A percentile compares a stretch with the other conserved stretches of the same genome.
These are phyloP conservation scores for Luffia ferchaultella DNA, from an alignment of 2,888 invertebrate genomes.

Conservation along the genomic window DNA sequence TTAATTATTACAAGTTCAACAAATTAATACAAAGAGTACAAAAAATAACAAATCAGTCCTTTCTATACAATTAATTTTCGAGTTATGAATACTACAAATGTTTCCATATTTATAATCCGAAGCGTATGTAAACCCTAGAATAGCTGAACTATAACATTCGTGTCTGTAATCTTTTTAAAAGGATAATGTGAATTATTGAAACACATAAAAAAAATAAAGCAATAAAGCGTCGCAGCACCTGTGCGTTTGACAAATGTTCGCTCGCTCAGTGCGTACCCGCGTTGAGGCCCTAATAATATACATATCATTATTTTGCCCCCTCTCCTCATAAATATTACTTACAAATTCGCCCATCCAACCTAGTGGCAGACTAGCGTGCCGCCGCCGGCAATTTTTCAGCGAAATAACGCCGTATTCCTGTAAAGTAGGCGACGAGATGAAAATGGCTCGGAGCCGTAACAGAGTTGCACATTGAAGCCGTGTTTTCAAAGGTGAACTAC, in stretches of 20 bases:
- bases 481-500: not conserved
- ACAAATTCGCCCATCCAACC: slow-evolving; percentile 39
- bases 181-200: slow-evolving; percentile 27
- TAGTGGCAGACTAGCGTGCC: slow-evolving; percentile 16
- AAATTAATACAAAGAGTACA: not conserved
- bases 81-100: slow-evolving; percentile 8
- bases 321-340: slow-evolving; percentile 50
- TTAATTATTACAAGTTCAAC: no score
- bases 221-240: slow-evolving; percentile 48
- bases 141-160: not conserved
- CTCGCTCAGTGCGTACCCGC: slow-evolving; percentile 29
- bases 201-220: slow-evolving; percentile 46
- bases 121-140: no score
- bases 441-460: not conserved
- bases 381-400: slow-evolving; percentile 43
- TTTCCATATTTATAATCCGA: no score
- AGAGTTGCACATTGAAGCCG: not conserved
- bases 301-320: slow-evolving; percentile 53
- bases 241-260: slow-evolving; percentile 51
- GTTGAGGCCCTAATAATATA: slow-evolving; percentile 48
- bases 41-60: not conserved
- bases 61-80: not conserved
- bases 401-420: slow-evolving; percentile 26
- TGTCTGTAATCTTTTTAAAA: not conserved
- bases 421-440: slow-evolving; percentile 16